These are phyloP conservation scores for Chrosomus eos DNA, from an alignment of 2,797 vertebrate species.

Conservation along the genomic window DNA sequence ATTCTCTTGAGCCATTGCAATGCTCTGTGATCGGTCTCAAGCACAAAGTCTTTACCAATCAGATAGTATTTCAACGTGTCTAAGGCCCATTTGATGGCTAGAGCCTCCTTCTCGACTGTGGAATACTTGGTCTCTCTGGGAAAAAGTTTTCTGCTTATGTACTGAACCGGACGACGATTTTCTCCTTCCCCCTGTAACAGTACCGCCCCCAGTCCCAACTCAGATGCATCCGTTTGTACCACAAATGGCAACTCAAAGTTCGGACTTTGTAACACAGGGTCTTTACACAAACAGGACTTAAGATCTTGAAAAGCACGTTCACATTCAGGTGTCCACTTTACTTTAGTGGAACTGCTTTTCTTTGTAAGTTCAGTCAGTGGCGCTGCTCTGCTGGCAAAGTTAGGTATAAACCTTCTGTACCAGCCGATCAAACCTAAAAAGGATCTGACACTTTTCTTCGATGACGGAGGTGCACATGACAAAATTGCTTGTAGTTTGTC, in stretches of 20 bases:
- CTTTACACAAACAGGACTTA: background rate
- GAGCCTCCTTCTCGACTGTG: background rate
- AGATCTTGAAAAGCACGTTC: background rate
- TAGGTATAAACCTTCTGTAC: background rate
- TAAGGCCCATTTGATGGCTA: conserved; percentile 2
- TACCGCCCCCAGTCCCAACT: background rate
- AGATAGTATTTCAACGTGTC: background rate
- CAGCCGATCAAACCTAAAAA: background rate
- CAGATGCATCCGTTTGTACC: background rate
- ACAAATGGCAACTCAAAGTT: background rate
- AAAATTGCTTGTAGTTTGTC: background rate
- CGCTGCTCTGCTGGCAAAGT: background rate
- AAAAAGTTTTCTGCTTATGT: background rate
- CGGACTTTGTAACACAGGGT: background rate
- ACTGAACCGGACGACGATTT: background rate
- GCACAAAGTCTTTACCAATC: background rate
- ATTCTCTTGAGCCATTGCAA: background rate
- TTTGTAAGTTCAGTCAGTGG: background rate
- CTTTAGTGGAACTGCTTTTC: background rate
- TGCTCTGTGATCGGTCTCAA: background rate
- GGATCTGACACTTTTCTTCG: background rate
- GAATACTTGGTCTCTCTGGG: background rate
- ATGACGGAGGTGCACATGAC: background rate
- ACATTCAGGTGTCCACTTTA: background rate
- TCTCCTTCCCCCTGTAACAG: background rate